These are phyloP conservation scores for Gymnoscelis rufifasciata DNA, from an alignment of 2,888 invertebrate genomes.

Conservation along the genomic window DNA sequence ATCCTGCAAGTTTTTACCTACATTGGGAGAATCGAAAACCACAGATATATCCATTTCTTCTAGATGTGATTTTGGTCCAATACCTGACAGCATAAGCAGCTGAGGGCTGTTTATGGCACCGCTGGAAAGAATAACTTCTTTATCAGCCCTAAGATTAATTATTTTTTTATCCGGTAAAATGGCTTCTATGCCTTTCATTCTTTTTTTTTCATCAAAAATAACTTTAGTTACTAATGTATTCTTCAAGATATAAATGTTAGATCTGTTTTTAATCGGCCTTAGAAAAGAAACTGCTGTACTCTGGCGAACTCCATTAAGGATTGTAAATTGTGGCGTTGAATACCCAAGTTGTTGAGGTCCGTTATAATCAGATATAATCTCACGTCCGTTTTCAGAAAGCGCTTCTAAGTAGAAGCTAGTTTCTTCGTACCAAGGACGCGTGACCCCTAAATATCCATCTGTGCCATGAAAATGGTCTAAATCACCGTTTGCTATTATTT, in stretches of 20 bases:
- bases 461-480: conserved; percentile 21
- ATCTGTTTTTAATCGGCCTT: conserved; percentile 30
- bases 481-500: conserved; percentile 7
- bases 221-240: conserved; percentile 36
- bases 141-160: conserved; percentile 27
- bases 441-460: conserved; percentile 28
- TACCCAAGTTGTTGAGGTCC: conserved; percentile 37
- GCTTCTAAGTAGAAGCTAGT: conserved; percentile 20
- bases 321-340: conserved; percentile 28
- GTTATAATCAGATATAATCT: conserved; percentile 33
- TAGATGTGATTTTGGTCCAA: conserved; percentile 39
- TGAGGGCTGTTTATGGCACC: conserved; percentile 43
- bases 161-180: conserved; percentile 23
- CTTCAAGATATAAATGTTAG: conserved; percentile 36
- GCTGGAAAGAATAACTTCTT: conserved; percentile 41
- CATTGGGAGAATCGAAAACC: conserved; percentile 32
- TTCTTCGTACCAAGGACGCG: conserved; percentile 18
- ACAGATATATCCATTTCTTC: conserved; percentile 31
- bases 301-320: conserved; percentile 31
- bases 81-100: conserved; percentile 42
- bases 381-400: conserved; percentile 26
- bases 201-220: conserved; percentile 29
- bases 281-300: conserved; percentile 37
- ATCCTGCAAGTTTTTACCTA: conserved; percentile 42
- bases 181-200: conserved; percentile 34